phyloP scores from a whole-genome alignment of 2,113 vertebrate species.

The Saccopteryx bilineata region DNA sequence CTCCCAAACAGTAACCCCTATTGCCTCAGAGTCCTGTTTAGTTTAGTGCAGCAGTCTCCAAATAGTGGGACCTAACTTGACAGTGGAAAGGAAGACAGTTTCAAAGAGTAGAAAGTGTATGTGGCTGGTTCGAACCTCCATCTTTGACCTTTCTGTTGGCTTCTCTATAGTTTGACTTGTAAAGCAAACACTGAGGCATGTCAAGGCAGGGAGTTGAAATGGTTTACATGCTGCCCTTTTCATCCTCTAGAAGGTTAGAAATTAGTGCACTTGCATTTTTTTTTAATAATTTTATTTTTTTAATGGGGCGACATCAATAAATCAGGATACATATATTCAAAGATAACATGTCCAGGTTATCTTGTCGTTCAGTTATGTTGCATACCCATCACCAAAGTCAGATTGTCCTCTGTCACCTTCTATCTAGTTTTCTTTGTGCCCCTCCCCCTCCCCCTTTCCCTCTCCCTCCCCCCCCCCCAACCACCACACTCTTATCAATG shows the following conservation, averaged over 20 bases:
- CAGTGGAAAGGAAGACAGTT: not conserved
- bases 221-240: not conserved
- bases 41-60: slow-evolving; percentile 13
- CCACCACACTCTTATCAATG: too few relatives aligned
- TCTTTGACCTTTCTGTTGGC: not conserved
- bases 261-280: not conserved
- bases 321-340: too few relatives aligned
- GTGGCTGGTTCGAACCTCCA: not conserved
- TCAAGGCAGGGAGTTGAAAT: not conserved
- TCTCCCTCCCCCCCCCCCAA: too few relatives aligned
- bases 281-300: too few relatives aligned
- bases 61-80: not conserved
- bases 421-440: too few relatives aligned
- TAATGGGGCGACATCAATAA: too few relatives aligned
- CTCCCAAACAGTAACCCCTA: not conserved
- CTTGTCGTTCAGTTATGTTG: too few relatives aligned
- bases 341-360: too few relatives aligned
- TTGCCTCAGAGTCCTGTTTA: slow-evolving; percentile 36
- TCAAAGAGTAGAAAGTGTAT: not conserved
- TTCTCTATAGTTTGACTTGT: not conserved
- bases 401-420: too few relatives aligned
- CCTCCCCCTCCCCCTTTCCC: too few relatives aligned
- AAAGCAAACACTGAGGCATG: not conserved
- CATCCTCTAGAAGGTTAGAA: not conserved
- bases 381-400: too few relatives aligned